Evolutionary conservation across 1,140 invertebrate species (phyloP), one percentile per base, ranked within the genome.

Genomic region (Eufriesea mexicana): DNA sequence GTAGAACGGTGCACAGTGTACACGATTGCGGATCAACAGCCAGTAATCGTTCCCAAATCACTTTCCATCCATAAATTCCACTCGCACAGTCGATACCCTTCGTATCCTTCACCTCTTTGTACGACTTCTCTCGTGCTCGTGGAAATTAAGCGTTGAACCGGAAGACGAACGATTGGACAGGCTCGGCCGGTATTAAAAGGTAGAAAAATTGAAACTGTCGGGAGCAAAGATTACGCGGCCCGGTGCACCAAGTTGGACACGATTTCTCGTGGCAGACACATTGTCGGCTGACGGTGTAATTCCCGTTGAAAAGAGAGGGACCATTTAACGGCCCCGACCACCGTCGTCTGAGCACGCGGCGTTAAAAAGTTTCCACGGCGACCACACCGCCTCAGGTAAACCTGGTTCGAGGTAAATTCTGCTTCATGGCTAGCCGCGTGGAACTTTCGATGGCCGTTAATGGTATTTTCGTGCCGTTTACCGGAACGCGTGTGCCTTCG

Each of bases 381-480:
- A 45, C 16, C 55, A 35, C 28, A 7, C 9, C 25, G 51, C 64
- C 77, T 57, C 77, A 16, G 66, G 54, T 72, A 16, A 73, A 54
- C 59, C 55, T 72, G 72, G 42, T 57, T 84, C 72, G 61, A 67
- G 61, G 9, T 16, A 28, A 16, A 54, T 1, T 5, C 12, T 18
- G 51, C 16, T 54, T 10, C 16, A 0, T 54, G 16, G 16, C 51
- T 54, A 16, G 51, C 12, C 16, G 51, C 28, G 35, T 20, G 61
- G 35, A 87, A 87, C 80, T 86, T 84, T 84, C 84, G 71, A 86
- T 70, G 73, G 54, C 18, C 57, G 70, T 74, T 86, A 87, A 87
- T 79, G 80, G 70, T 80, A 86, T 87, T 87, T 86, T 86, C 62
- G 61, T 74, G 84, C 70, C 79, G 75, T 87, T 87, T 87, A 83